Conservation (phyloP, 2,113 vertebrate genomes). For the Callospermophilus lateralis region DNA sequence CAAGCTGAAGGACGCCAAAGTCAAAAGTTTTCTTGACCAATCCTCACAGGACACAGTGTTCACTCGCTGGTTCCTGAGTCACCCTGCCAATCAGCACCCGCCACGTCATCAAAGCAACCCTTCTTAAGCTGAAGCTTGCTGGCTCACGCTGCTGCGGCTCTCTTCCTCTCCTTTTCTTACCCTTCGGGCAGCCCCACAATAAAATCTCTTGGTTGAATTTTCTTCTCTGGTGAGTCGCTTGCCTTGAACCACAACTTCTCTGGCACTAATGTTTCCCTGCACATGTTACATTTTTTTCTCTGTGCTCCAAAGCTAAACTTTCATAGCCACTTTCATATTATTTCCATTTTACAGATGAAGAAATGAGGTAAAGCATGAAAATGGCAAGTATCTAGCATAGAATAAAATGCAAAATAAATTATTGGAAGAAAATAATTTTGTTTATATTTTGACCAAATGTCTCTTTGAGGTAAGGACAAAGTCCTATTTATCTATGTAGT, state of each 20-base stretch:
- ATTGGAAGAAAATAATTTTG: conserved; percentile 5
- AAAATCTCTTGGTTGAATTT: too few relatives aligned
- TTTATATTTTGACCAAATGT: conserved; percentile 1
- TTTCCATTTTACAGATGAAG: not conserved
- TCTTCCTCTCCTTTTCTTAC: too few relatives aligned
- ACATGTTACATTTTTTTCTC: not conserved
- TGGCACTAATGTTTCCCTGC: not conserved
- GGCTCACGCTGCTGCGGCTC: too few relatives aligned
- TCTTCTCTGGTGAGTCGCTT: too few relatives aligned
- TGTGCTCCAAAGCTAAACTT: not conserved
- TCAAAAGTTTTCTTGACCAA: too few relatives aligned
- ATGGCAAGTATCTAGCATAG: not conserved
- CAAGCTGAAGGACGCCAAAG: too few relatives aligned
- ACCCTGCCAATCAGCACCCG: too few relatives aligned
- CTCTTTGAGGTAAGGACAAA: not conserved
- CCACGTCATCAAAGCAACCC: too few relatives aligned
- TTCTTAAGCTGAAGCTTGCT: too few relatives aligned
- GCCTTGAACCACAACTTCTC: not conserved
- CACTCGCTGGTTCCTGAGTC: too few relatives aligned
- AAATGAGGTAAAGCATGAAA: not conserved
- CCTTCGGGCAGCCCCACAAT: too few relatives aligned
- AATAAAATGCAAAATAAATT: conserved; percentile 2
- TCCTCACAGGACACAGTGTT: too few relatives aligned
- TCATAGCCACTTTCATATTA: not conserved
- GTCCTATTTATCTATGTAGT: not conserved